Base-by-base conservation (phyloP, 2,888 invertebrate species). In the Coleophora deauratella region DNA sequence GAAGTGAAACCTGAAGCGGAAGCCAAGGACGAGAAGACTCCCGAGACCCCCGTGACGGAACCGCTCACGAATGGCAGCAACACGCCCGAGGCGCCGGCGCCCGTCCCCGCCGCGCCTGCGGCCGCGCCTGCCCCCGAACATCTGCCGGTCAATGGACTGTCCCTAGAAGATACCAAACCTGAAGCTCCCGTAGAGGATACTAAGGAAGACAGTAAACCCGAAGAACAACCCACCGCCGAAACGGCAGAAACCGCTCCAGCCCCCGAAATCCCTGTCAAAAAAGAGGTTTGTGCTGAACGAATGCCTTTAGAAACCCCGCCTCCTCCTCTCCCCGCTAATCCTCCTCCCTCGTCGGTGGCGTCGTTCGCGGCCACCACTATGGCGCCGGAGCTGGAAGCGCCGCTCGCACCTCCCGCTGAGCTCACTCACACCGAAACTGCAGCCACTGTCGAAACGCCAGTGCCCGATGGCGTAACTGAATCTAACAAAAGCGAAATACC, bases 281-380 rank as follows among this genome's bases (percentile, higher is more conserved):
- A 81, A 68, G 86, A 86, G 86, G 86, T 86, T 86, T 86, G 86
- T 86, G 85, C 79, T 76, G 74, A 77, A 67, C 73, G 72, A 76
- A 70, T 75, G 88, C 88, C 89, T 87, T 87, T 82, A 78, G 89
- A 89, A 73, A 82, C 88, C 76, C 72, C 87, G 70, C 91, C 91
- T 76, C 92, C 91, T 69, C 91, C 92, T 59, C 88, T 92, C 68
- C 92, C 92, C 56, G 88, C 90, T 69, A 90, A 90, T 69, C 91
- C 91, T 67, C 92, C 92, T 71, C 92, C 92, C 58, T 91, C 91
- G 65, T 91, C 91, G 79, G 90, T 91, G 82, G 90, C 89, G 73
- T 90, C 90, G 60, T 91, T 92, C 77, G 91, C 91, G 73, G 89
- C 89, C 67, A 88, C 88, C 67, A 89, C 89, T 51, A 90, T 90